Conservation (phyloP, 2,888 invertebrate species). For the Nomada fucata region DNA sequence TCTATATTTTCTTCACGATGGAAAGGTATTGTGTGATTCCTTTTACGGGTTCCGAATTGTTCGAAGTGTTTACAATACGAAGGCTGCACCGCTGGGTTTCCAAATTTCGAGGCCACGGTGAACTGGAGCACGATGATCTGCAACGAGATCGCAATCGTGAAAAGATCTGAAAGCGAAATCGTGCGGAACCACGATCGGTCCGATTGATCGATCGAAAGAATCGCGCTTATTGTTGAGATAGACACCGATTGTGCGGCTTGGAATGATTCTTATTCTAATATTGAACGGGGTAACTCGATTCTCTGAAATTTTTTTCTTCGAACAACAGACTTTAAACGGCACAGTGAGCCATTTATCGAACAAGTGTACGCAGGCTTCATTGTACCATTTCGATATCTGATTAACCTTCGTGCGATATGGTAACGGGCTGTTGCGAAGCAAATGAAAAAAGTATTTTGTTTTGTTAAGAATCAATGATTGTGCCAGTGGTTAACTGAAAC, state of each 20-base stretch:
- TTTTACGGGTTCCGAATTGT: slow-evolving; percentile 48
- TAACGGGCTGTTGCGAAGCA: too few species aligned
- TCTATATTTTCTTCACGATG: neutral
- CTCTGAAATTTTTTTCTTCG: neutral
- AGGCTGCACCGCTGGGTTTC: slow-evolving; percentile 46
- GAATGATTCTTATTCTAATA: neutral
- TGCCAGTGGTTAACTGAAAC: too few species aligned
- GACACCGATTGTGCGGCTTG: neutral
- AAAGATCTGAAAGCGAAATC: slow-evolving; percentile 42
- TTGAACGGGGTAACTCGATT: neutral
- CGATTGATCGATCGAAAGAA: slow-evolving; percentile 21
- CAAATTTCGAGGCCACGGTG: slow-evolving; percentile 49
- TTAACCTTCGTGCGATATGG: neutral
- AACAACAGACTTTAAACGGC: too few species aligned
- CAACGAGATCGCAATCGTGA: slow-evolving; percentile 44
- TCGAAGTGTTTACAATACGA: slow-evolving; percentile 47
- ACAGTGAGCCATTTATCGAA: neutral
- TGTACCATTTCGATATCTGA: neutral
- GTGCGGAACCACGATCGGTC: slow-evolving; percentile 45
- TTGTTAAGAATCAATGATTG: too few species aligned
- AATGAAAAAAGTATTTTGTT: too few species aligned
- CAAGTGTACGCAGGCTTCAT: too few species aligned
- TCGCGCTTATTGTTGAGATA: slow-evolving; percentile 34
- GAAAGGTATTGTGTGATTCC: slow-evolving; percentile 13
- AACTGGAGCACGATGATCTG: slow-evolving; percentile 60